Evolutionary conservation across 2,888 invertebrate species (phyloP).

Genomic region (Allacma fusca): DNA sequence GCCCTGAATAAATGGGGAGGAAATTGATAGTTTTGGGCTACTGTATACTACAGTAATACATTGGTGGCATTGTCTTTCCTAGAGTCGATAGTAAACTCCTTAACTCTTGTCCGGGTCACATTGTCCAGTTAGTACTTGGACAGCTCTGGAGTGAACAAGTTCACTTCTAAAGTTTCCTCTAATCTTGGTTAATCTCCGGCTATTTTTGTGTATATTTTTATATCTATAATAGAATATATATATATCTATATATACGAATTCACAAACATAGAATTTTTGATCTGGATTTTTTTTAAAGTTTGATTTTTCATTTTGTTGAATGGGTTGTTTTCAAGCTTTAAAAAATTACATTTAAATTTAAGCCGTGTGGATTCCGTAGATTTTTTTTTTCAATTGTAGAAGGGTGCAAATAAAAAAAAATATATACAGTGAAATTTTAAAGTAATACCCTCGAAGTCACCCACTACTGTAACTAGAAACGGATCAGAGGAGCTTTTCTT

Average conservation of each 20-base stretch:
- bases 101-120: constrained; percentile 39
- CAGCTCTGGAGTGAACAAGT: constrained; percentile 30
- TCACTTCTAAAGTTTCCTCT: not conserved
- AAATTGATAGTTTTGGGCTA: constrained; percentile 16
- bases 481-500: constrained; percentile 7
- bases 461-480: too few relatives aligned
- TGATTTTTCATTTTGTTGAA: not conserved
- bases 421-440: too few relatives aligned
- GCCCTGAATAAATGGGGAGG: constrained; percentile 17
- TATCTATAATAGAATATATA: too few relatives aligned
- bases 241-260: not conserved
- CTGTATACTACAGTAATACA: not conserved
- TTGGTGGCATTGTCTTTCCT: constrained; percentile 26
- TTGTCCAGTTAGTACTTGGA: constrained; percentile 37
- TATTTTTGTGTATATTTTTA: not conserved
- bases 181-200: not conserved
- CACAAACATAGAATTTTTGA: not conserved
- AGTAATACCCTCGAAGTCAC: too few relatives aligned
- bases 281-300: not conserved
- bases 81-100: not conserved
- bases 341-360: not conserved
- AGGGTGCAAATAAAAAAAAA: too few relatives aligned
- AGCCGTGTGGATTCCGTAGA: too few relatives aligned
- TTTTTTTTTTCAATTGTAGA: too few relatives aligned
- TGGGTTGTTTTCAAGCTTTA: not conserved